These are phyloP conservation scores for Cromileptes altivelis DNA, from an alignment of 2,113 vertebrate species.

Conservation along the genomic window DNA sequence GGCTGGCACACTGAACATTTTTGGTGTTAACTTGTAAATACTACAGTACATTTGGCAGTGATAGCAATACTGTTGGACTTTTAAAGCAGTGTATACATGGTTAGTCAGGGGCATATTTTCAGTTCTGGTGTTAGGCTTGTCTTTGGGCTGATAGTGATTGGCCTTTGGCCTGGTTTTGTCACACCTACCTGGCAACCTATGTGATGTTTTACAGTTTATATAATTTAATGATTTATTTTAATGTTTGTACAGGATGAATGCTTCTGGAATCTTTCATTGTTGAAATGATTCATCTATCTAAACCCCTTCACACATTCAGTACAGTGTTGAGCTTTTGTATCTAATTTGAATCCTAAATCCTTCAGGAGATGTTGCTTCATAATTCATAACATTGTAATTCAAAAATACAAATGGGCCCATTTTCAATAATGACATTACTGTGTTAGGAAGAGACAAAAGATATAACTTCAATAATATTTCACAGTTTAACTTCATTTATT, in stretches of 20 bases:
- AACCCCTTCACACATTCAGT: not conserved
- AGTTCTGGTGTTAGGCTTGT: no score
- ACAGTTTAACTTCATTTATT: slow-evolving; percentile 21
- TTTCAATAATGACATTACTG: slow-evolving; percentile 5
- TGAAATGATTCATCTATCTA: not conserved
- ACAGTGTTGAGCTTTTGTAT: not conserved
- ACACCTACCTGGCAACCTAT: no score
- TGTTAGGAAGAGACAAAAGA: slow-evolving; percentile 5
- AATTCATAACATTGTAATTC: slow-evolving; percentile 19
- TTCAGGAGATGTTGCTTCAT: slow-evolving; percentile 17
- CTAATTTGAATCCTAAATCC: slow-evolving; percentile 4
- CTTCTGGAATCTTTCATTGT: not conserved
- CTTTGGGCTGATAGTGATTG: no score
- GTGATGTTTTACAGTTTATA: not conserved
- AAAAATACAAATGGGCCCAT: slow-evolving; percentile 43
- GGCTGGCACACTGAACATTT: no score
- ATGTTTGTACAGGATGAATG: not conserved
- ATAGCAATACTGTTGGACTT: no score
- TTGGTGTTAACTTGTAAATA: no score
- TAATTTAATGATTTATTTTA: not conserved
- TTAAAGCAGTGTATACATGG: no score
- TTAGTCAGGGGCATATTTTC: no score
- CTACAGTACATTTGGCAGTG: no score
- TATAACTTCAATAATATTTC: slow-evolving; percentile 8
- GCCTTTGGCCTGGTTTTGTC: no score